These are phyloP conservation scores for Rostratula benghalensis DNA, from an alignment of 2,113 vertebrate genomes.

Conservation along the genomic window DNA sequence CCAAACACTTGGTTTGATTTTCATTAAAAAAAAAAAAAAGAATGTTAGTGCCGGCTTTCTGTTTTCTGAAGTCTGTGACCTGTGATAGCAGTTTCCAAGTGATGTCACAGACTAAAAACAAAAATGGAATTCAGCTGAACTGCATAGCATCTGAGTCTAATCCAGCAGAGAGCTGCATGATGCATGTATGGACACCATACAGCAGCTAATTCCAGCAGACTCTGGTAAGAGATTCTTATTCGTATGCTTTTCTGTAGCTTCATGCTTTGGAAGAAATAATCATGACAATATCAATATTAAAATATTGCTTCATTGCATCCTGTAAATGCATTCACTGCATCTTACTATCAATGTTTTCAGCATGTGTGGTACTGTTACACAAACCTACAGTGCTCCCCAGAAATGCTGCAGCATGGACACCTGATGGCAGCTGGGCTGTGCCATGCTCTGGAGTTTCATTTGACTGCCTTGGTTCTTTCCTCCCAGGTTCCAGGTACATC, in stretches of 20 bases:
- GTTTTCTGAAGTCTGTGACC: not conserved
- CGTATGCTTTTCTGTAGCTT: not conserved
- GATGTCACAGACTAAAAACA: not conserved
- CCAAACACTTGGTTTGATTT: not conserved
- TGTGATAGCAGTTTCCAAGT: not conserved
- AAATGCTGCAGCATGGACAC: not conserved
- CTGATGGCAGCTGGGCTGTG: not conserved
- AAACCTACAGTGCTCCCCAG: accelerated
- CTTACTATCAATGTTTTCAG: not conserved
- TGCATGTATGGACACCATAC: not conserved
- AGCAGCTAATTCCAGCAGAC: not conserved
- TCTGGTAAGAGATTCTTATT: not conserved
- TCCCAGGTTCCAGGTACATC: not conserved
- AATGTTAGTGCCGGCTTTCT: not conserved
- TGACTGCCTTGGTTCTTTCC: not conserved
- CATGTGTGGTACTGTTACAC: not conserved
- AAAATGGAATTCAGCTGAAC: not conserved
- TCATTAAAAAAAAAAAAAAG: not conserved
- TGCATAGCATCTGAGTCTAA: not conserved
- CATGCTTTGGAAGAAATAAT: not conserved
- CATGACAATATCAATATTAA: not conserved
- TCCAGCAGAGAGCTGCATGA: not conserved
- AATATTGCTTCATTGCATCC: not conserved
- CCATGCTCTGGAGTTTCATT: not conserved
- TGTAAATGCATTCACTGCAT: not conserved